These are phyloP conservation scores for Platycercus adscitus DNA, from an alignment of 2,113 vertebrate species.

Conservation along the genomic window DNA sequence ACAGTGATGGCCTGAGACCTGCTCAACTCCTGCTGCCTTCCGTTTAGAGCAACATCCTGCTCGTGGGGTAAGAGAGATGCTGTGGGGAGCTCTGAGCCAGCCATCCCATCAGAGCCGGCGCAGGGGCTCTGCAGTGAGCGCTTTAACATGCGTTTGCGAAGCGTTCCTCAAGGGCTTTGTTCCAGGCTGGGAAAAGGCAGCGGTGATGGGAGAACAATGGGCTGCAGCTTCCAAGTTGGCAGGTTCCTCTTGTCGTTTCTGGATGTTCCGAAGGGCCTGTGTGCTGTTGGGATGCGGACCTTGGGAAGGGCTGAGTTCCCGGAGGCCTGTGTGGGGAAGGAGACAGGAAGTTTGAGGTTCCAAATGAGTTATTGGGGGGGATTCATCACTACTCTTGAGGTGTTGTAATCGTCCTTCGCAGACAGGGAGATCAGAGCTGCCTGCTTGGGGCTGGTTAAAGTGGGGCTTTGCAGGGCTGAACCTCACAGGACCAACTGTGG, in stretches of 20 bases:
- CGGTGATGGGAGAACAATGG: neutral
- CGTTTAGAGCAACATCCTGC: neutral
- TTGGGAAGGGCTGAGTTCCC: neutral
- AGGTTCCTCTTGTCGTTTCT: neutral
- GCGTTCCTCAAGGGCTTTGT: neutral
- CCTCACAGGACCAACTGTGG: fast-evolving
- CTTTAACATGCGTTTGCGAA: neutral
- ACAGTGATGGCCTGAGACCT: fast-evolving
- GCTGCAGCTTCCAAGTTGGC: neutral
- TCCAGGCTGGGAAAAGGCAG: neutral
- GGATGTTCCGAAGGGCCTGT: neutral
- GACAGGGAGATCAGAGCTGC: fast-evolving
- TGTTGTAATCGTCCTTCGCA: fast-evolving
- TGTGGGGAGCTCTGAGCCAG: neutral
- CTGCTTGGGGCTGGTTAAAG: neutral
- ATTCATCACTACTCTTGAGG: fast-evolving
- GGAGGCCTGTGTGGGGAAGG: neutral
- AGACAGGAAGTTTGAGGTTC: neutral
- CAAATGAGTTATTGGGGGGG: neutral
- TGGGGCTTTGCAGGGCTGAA: neutral
- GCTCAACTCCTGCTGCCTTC: neutral
- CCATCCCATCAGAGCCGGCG: fast-evolving
- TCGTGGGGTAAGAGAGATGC: neutral
- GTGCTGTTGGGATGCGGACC: fast-evolving
- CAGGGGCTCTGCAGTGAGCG: neutral